Conservation (phyloP, 2,888 invertebrate species). For the Mesorhabditis belari region DNA sequence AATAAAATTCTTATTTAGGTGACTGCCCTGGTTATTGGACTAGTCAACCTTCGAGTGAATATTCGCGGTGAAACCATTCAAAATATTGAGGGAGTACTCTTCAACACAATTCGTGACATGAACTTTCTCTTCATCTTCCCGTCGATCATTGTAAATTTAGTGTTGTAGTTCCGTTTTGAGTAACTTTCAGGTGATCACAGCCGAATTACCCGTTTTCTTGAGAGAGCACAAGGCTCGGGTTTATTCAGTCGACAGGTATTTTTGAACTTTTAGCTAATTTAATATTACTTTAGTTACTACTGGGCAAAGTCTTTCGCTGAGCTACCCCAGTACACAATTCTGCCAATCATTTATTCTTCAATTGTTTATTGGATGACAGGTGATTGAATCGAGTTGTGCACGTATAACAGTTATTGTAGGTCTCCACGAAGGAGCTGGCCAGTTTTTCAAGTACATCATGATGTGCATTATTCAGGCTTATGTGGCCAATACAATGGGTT, state of each 20-base stretch:
- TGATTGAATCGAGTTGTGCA: not conserved
- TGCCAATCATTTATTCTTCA: conserved; percentile 74
- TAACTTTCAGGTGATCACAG: conserved; percentile 71
- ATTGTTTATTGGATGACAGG: conserved; percentile 84
- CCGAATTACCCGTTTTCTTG: conserved; percentile 79
- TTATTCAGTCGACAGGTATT: conserved; percentile 83
- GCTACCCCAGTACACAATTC: conserved; percentile 74
- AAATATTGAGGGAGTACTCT: conserved; percentile 44
- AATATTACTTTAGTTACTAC: not conserved
- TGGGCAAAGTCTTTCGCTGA: conserved; percentile 69
- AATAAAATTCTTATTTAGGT: conserved; percentile 12
- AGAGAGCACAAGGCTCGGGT: conserved; percentile 82
- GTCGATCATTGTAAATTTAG: conserved; percentile 74
- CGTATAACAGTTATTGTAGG: conserved; percentile 7
- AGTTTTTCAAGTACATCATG: conserved; percentile 27
- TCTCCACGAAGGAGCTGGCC: conserved; percentile 3
- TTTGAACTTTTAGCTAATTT: conserved; percentile 55
- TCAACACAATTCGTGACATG: conserved; percentile 62
- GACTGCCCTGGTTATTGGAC: conserved; percentile 32
- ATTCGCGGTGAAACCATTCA: conserved; percentile 23
- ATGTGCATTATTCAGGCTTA: conserved; percentile 28
- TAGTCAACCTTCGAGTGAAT: conserved; percentile 31
- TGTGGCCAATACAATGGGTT: conserved; percentile 39
- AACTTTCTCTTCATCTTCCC: conserved; percentile 88
- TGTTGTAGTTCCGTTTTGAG: not conserved